phyloP scores from a whole-genome alignment of 92 coral and sea anemone species.

The Zoanthus sansibaricus region DNA sequence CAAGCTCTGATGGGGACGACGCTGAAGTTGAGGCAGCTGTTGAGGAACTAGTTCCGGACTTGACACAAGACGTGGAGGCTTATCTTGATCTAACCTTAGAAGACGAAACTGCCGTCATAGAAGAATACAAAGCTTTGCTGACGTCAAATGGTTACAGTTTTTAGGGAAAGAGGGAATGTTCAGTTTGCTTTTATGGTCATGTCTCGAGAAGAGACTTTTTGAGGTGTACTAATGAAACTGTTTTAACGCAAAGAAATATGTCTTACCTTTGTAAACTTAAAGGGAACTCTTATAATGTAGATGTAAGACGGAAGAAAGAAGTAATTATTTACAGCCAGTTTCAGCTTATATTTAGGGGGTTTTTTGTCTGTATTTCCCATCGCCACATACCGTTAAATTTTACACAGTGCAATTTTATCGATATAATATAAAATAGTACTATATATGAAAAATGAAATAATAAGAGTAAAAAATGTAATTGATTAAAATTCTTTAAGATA shows the following conservation, averaged over 20 bases:
- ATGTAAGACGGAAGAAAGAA: background rate
- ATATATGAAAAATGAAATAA: no score
- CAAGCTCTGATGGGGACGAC: slow-evolving; percentile 57
- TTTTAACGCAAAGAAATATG: background rate
- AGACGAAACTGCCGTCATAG: slow-evolving; percentile 78
- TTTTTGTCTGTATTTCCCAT: no score
- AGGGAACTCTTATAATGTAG: background rate
- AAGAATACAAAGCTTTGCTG: slow-evolving; percentile 76
- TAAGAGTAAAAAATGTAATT: no score
- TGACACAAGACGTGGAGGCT: slow-evolving; percentile 68
- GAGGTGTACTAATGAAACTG: background rate
- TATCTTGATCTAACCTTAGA: slow-evolving; percentile 78
- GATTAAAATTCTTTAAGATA: no score
- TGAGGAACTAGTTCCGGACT: slow-evolving; percentile 72
- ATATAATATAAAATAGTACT: no score
- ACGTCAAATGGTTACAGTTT: slow-evolving; percentile 49
- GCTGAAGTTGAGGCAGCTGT: slow-evolving; percentile 74
- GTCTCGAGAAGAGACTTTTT: background rate
- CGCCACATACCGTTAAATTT: no score
- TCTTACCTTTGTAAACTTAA: background rate
- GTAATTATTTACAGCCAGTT: background rate
- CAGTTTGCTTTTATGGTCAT: background rate
- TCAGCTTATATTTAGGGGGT: background rate
- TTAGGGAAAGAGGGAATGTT: background rate
- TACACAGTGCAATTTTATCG: no score